Percentiles rank a stretch among this genome's conserved stretches.
Evolutionary conservation across 2,888 invertebrate genomes (phyloP).

Genomic region (Mimumesa dahlbomi): DNA sequence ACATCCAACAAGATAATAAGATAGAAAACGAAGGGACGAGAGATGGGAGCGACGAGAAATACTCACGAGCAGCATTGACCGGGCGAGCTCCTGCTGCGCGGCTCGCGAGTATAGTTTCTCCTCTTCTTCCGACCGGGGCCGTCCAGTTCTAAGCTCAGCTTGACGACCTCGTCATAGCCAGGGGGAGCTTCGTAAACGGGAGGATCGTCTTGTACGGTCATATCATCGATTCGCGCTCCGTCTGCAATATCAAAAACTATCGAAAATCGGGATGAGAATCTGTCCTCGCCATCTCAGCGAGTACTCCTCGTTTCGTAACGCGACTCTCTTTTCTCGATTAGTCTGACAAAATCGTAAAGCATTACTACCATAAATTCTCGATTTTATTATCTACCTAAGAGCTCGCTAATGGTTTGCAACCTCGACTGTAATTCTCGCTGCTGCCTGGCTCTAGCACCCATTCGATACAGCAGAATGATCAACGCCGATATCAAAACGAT

Average conservation of each 20-base stretch:
- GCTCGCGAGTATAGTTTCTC: constrained; percentile 55
- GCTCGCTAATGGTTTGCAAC: constrained; percentile 86
- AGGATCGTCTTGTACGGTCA: constrained; percentile 83
- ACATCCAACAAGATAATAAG: too few species aligned
- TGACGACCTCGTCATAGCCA: constrained; percentile 86
- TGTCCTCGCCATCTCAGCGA: too few species aligned
- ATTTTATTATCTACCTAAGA: constrained; percentile 83
- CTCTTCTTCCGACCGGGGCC: constrained; percentile 69
- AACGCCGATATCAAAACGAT: constrained; percentile 84
- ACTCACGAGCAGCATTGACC: constrained; percentile 73
- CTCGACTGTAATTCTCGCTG: constrained; percentile 85
- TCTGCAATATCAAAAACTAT: constrained; percentile 78
- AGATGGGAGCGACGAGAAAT: too few species aligned
- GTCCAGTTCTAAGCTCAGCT: constrained; percentile 81
- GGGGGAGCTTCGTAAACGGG: constrained; percentile 88
- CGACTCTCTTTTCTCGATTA: too few species aligned
- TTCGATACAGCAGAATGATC: constrained; percentile 84
- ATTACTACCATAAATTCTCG: too few species aligned
- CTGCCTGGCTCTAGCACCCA: constrained; percentile 84
- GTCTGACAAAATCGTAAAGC: too few species aligned
- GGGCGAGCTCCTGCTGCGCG: constrained; percentile 62
- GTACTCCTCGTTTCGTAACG: too few species aligned
- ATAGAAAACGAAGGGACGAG: background rate
- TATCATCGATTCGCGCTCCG: constrained; percentile 81
- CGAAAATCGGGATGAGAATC: constrained; percentile 36